These are phyloP conservation scores for Poeciliopsis occidentalis DNA, from an alignment of 2,113 vertebrate genomes.

Conservation along the genomic window DNA sequence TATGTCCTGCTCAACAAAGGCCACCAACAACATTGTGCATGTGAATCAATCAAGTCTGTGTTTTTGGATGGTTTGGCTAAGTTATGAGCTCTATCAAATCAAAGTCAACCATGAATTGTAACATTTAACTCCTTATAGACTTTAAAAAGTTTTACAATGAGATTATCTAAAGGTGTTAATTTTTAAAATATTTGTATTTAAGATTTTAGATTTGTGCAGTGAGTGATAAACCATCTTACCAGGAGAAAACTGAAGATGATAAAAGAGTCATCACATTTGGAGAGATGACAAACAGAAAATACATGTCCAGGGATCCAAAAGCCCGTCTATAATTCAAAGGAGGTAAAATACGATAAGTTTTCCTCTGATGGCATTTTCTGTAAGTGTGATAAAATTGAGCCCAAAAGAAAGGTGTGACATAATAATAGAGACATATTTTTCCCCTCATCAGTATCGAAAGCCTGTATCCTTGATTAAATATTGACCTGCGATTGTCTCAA, in stretches of 20 bases:
- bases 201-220: slow-evolving; percentile 26
- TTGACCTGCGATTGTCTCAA: slow-evolving; percentile 74
- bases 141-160: too few species aligned
- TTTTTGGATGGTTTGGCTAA: slow-evolving; percentile 1
- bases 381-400: slow-evolving; percentile 64
- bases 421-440: slow-evolving; percentile 66
- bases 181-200: background rate
- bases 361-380: slow-evolving; percentile 52
- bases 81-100: slow-evolving; percentile 8
- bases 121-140: background rate
- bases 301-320: too few species aligned
- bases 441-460: slow-evolving; percentile 52
- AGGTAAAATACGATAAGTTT: slow-evolving; percentile 61
- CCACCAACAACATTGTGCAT: slow-evolving; percentile 22
- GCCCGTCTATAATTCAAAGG: slow-evolving; percentile 65
- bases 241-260: slow-evolving; percentile 52
- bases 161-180: background rate
- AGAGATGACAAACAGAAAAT: too few species aligned
- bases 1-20: slow-evolving; percentile 19
- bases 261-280: slow-evolving; percentile 22
- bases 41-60: background rate
- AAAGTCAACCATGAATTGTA: slow-evolving; percentile 13
- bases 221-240: slow-evolving; percentile 31
- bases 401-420: slow-evolving; percentile 49
- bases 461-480: slow-evolving; percentile 76